phyloP scores from a whole-genome alignment of 2,888 invertebrate genomes.

The Pseudococcus viburni region DNA sequence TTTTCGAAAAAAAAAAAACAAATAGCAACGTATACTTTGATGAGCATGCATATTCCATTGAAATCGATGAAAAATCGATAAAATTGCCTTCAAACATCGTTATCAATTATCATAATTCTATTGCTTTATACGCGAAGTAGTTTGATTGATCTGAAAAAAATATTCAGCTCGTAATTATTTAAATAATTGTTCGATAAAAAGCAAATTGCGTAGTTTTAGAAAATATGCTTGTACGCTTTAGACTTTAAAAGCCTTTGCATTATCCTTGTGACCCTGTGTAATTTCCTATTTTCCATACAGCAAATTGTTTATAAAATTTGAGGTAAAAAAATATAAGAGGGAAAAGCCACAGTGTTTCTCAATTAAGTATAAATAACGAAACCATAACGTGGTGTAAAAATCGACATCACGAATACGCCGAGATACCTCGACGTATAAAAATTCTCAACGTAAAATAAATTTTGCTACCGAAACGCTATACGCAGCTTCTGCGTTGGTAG shows the following conservation, averaged over 20 bases:
- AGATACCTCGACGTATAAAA: not conserved
- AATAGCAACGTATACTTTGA: not conserved
- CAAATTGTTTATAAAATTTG: constrained; percentile 11
- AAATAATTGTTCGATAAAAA: not conserved
- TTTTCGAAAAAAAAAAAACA: not conserved
- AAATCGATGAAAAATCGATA: not conserved
- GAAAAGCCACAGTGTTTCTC: constrained; percentile 35
- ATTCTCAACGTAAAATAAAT: constrained; percentile 9
- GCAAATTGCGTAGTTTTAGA: constrained; percentile 36
- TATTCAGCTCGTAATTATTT: not conserved
- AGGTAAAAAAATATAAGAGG: not conserved
- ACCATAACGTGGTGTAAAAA: not conserved
- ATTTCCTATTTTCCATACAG: constrained; percentile 50
- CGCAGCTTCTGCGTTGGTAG: constrained; percentile 14
- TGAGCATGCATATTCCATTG: not conserved
- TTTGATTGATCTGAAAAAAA: not conserved
- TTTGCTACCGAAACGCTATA: not conserved
- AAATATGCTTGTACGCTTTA: constrained; percentile 50
- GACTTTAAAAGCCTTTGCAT: constrained; percentile 38
- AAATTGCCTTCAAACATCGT: not conserved
- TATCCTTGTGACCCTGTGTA: constrained; percentile 66
- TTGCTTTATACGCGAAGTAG: constrained; percentile 6
- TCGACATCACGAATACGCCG: not conserved
- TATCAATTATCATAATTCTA: not conserved
- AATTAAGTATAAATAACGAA: not conserved